These are phyloP conservation scores for Acrocephalus arundinaceus DNA, from an alignment of 2,113 vertebrate genomes.

Conservation along the genomic window DNA sequence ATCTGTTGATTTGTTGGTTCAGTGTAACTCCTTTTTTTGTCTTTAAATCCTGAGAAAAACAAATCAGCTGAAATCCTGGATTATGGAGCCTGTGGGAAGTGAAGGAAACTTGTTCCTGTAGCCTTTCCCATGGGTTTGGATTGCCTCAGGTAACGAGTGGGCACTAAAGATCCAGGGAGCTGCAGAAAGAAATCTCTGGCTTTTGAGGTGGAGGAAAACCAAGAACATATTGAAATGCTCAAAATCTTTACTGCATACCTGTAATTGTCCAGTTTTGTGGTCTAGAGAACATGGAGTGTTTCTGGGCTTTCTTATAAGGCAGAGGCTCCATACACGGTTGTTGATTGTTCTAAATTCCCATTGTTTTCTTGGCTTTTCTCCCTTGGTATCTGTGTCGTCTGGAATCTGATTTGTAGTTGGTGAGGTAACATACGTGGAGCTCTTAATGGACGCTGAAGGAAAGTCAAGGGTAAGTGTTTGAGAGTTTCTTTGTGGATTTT, in stretches of 20 bases:
- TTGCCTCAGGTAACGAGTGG: slow-evolving; percentile 60
- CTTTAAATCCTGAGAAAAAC: neutral
- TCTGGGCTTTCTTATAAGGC: slow-evolving; percentile 91
- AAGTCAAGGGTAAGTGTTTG: slow-evolving; percentile 99
- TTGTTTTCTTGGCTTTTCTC: slow-evolving; percentile 99
- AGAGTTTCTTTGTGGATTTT: slow-evolving; percentile 87
- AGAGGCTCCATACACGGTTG: slow-evolving; percentile 90
- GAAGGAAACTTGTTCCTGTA: neutral
- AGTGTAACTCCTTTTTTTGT: neutral
- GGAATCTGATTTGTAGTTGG: slow-evolving; percentile 99
- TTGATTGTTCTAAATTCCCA: slow-evolving; percentile 99
- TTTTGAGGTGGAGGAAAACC: slow-evolving; percentile 67
- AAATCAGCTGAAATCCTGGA: neutral
- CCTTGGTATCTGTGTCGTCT: slow-evolving; percentile 99
- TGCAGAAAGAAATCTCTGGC: slow-evolving; percentile 50
- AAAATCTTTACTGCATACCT: slow-evolving; percentile 91
- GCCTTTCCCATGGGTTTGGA: slow-evolving; percentile 61
- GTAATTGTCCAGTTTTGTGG: slow-evolving; percentile 87
- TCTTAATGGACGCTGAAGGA: slow-evolving; percentile 99
- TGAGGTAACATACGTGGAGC: slow-evolving; percentile 99
- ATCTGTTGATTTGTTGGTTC: neutral
- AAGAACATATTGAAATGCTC: slow-evolving; percentile 64
- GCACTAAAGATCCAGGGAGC: slow-evolving; percentile 41
- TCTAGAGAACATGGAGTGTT: slow-evolving; percentile 87
- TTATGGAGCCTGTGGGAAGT: rapidly evolving